A percentile compares a stretch with the other conserved stretches of the same genome.
phyloP scores from a whole-genome alignment of 1,140 invertebrate genomes.

The Euglossa dilemma region DNA sequence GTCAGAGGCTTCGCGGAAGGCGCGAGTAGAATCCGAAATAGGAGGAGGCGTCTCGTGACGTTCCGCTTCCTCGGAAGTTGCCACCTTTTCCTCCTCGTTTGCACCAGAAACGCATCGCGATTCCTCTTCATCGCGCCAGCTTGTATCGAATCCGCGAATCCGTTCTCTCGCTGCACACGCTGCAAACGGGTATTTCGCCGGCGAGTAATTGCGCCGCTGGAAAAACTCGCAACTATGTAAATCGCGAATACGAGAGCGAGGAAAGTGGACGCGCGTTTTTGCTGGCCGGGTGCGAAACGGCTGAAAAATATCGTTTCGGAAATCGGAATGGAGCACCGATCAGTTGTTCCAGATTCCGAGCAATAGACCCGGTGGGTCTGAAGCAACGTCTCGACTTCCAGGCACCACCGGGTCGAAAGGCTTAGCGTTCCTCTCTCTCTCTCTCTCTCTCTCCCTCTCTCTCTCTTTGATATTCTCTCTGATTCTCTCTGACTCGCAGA shows the following conservation, averaged over 20 bases:
- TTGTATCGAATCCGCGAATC: not conserved
- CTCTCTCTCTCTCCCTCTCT: too few relatives aligned
- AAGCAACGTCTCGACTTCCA: too few relatives aligned
- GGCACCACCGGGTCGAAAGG: too few relatives aligned
- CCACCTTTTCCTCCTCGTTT: not conserved
- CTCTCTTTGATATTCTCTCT: too few relatives aligned
- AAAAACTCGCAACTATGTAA: not conserved
- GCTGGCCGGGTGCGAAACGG: not conserved
- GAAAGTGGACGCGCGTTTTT: conserved; percentile 11
- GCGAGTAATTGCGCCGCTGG: not conserved
- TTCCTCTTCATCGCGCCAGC: not conserved
- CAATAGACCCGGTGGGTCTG: too few relatives aligned
- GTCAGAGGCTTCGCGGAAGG: not conserved
- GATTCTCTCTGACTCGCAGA: too few relatives aligned
- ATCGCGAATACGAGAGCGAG: not conserved
- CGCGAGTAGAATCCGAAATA: not conserved
- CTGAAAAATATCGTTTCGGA: not conserved
- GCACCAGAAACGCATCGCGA: not conserved
- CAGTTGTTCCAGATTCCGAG: too few relatives aligned
- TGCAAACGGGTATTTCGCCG: not conserved
- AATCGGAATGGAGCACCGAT: not conserved
- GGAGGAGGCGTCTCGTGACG: not conserved
- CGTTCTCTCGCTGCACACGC: not conserved
- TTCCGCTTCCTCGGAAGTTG: not conserved
- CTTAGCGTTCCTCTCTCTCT: too few relatives aligned